These are phyloP conservation scores for Oceanodroma tethys DNA, from an alignment of 2,113 vertebrate genomes.

Conservation along the genomic window DNA sequence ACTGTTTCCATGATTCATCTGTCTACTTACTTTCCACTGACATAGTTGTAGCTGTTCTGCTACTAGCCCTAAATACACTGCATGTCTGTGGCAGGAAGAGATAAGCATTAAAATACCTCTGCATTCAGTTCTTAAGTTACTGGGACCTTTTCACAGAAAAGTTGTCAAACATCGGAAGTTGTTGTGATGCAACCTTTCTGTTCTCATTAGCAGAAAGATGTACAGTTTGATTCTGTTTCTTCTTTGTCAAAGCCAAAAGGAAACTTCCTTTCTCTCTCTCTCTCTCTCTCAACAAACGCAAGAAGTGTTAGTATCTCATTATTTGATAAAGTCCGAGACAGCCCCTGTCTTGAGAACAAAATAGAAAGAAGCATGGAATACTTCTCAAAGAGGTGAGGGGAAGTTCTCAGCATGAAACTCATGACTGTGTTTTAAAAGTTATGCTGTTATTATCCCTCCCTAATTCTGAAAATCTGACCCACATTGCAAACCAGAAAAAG, in stretches of 20 bases:
- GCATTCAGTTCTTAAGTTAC: neutral
- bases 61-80: neutral
- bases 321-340: neutral
- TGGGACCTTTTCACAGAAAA: conserved; percentile 47
- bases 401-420: neutral
- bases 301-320: neutral
- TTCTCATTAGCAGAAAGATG: conserved; percentile 23
- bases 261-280: neutral
- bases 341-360: neutral
- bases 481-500: neutral
- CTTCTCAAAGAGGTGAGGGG: neutral
- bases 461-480: neutral
- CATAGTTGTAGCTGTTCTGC: neutral
- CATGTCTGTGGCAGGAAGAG: conserved; percentile 51
- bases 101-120: conserved; percentile 45
- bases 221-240: neutral
- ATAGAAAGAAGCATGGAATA: neutral
- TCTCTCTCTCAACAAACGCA: neutral
- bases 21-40: conserved; percentile 50
- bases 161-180: conserved; percentile 27
- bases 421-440: neutral
- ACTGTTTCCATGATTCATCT: conserved; percentile 44
- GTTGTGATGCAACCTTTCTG: conserved; percentile 22
- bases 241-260: neutral
- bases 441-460: neutral